phyloP scores from a whole-genome alignment of 2,888 invertebrate genomes.

The Tethea ocularis region DNA sequence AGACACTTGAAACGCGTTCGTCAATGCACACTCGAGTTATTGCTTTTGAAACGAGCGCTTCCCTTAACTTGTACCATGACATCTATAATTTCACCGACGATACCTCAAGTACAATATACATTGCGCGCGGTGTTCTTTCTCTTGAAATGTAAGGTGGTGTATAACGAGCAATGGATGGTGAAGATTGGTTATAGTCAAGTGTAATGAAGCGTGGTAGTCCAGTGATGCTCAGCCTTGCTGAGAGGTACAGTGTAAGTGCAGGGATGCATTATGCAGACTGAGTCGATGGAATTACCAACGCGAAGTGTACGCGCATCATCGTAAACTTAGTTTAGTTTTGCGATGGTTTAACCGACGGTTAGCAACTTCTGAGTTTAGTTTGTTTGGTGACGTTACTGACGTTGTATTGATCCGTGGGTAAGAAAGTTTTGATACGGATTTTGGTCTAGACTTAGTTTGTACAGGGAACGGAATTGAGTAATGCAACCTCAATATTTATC shows the following conservation, averaged over 20 bases:
- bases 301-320: conserved; percentile 43
- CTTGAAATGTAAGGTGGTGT: neutral
- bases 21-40: conserved; percentile 75
- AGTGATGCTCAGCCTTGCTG: conserved; percentile 42
- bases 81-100: neutral
- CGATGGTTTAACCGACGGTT: conserved; percentile 49
- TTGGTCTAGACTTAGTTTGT: neutral
- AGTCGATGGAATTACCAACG: conserved; percentile 60
- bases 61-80: conserved; percentile 42
- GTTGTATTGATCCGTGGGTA: conserved; percentile 29
- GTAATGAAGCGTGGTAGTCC: conserved; percentile 44
- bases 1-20: conserved; percentile 70
- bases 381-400: conserved; percentile 24
- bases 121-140: conserved; percentile 10
- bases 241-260: conserved; percentile 66
- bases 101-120: conserved; percentile 16
- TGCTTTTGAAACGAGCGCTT: conserved; percentile 67
- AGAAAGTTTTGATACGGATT: conserved; percentile 11
- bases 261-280: conserved; percentile 70
- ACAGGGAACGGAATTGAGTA: too few species aligned
- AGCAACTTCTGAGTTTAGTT: conserved; percentile 34
- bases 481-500: too few species aligned
- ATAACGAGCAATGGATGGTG: conserved; percentile 29
- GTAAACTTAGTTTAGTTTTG: conserved; percentile 58
- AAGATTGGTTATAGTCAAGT: conserved; percentile 15